Evolutionary conservation across 2,113 vertebrate genomes (phyloP), one percentile per base, ranked within the genome.

Genomic region (Antidorcas marsupialis): DNA sequence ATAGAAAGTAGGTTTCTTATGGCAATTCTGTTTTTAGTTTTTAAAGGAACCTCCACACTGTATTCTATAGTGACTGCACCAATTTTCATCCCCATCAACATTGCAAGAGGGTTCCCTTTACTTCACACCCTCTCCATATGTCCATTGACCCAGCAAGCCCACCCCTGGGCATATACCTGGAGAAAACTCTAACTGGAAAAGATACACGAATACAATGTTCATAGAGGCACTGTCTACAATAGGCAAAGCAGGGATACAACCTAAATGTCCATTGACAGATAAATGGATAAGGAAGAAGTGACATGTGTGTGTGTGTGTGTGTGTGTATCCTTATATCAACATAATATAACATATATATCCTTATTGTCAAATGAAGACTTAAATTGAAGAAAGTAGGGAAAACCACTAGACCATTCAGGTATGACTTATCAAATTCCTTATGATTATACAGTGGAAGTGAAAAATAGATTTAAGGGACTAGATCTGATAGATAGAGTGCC

Each of bases 261-360:
- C 27, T 9, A 78, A 30, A 45, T 47, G 14, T 17, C 27, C 74
- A 33, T 0, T 4, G 28, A 50, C 16, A 10, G 16, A 50, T 50
- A 30, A 81, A 33, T 33, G 28, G 78, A 50, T 81, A 33, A 33
- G 3, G 76, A 19, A 50, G 16, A 81, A 19, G 28, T 0, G 16
- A 19, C 3, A 0, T 14, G 23, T 1, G 39, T 25, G 39, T n/a
- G 16, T 19, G 6, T 8, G 14, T 33, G 8, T 45, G 8, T 45
- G 8, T 45, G 8, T 45, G 8, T 30, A 33, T 33, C 8, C 55
- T 25, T 57, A 57, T 25, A 57, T 57, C 55, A 57, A 25, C 55
- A 25, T 57, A 57, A 25, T 57, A 25, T 10, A 25, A 25, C 2
- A 33, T 16, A 62, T 33, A 64, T 64, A 33, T 16, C 25, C 57